phyloP scores from a whole-genome alignment of 2,797 vertebrate genomes.

The Sylvilagus floridanus region DNA sequence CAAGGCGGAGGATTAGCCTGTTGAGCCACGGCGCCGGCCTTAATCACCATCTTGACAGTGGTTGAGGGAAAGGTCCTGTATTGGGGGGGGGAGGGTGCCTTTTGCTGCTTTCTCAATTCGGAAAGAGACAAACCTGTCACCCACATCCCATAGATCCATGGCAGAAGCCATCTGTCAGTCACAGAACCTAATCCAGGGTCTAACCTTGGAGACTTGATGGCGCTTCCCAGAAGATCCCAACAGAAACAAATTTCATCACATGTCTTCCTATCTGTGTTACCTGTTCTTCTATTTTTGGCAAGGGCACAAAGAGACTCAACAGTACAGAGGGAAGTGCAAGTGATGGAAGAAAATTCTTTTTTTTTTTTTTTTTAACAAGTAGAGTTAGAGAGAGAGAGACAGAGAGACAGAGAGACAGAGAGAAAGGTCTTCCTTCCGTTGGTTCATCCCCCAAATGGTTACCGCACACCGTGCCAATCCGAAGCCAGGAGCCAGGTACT shows the following conservation, averaged over 20 bases:
- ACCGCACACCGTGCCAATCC: too few species aligned
- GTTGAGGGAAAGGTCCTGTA: background rate
- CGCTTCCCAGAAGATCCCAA: slow-evolving; percentile 68
- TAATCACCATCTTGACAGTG: background rate
- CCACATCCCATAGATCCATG: background rate
- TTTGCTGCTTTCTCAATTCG: background rate
- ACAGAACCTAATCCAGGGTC: background rate
- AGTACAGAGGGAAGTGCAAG: background rate
- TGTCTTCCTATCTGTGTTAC: slow-evolving; percentile 10
- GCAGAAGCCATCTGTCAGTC: background rate
- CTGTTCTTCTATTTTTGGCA: slow-evolving; percentile 9
- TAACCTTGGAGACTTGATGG: slow-evolving; percentile 79
- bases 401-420: too few species aligned
- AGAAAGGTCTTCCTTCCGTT: too few species aligned
- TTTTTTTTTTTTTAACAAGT: too few species aligned
- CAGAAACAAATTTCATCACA: background rate
- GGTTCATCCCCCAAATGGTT: too few species aligned
- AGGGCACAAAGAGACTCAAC: background rate
- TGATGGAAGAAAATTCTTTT: background rate
- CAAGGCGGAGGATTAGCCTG: too few species aligned
- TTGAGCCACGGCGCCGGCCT: too few species aligned
- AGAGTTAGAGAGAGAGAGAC: too few species aligned
- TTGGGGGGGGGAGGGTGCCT: background rate
- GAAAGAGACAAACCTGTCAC: background rate
- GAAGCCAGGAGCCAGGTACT: too few species aligned